Evolutionary conservation across 2,888 invertebrate genomes (phyloP).

Genomic region (Oligia latruncula): DNA sequence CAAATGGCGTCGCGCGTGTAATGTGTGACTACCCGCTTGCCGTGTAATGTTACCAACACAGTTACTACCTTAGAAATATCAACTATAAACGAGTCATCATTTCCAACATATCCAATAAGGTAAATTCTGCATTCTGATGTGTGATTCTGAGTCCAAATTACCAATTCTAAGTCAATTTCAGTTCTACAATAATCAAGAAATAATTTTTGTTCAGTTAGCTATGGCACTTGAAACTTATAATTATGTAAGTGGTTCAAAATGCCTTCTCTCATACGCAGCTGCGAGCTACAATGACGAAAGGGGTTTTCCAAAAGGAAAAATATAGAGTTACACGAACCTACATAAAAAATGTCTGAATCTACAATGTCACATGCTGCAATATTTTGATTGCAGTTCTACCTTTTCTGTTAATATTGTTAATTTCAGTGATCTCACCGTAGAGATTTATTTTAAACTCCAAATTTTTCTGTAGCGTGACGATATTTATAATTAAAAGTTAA

Average conservation of each 20-base stretch:
- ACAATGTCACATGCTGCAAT: not conserved
- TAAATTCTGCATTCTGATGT: not conserved
- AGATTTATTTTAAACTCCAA: not conserved
- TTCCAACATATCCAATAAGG: not conserved
- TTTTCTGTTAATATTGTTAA: not conserved
- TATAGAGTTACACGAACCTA: not conserved
- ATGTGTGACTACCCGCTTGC: conserved; percentile 40
- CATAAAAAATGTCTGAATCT: not conserved
- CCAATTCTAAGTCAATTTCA: not conserved
- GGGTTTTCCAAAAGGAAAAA: conserved; percentile 43
- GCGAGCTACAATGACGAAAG: conserved; percentile 4
- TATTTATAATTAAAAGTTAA: not conserved
- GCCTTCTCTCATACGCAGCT: not conserved
- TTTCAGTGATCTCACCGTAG: not conserved
- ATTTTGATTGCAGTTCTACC: not conserved
- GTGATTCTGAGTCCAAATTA: not conserved
- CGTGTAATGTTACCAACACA: conserved; percentile 46
- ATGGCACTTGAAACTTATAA: not conserved
- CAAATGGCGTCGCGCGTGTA: conserved; percentile 66
- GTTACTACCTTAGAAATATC: conserved; percentile 28
- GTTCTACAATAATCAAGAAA: not conserved
- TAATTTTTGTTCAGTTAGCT: not conserved
- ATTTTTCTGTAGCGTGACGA: not conserved
- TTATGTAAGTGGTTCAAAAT: not conserved
- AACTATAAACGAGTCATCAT: not conserved